phyloP scores from a whole-genome alignment of 2,888 invertebrate species.

The Xestia xanthographa region DNA sequence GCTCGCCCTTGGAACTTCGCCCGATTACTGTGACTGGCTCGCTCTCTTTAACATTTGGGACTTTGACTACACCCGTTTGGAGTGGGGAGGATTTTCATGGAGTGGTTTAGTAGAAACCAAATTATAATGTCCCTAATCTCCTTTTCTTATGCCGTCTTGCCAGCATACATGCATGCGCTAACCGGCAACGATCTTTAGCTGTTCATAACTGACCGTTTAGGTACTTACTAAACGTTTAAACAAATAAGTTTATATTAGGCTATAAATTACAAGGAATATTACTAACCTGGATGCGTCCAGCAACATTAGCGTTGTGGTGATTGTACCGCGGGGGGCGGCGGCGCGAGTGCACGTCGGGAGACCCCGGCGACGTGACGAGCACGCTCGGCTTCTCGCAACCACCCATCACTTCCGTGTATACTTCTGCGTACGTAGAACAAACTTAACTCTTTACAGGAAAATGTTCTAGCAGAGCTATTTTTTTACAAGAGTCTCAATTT shows the following conservation, averaged over 20 bases:
- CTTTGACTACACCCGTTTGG: conserved; percentile 16
- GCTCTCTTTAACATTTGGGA: conserved; percentile 31
- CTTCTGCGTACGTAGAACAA: conserved; percentile 87
- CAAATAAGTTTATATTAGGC: neutral
- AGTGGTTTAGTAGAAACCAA: conserved; percentile 8
- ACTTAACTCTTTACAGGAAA: conserved; percentile 42
- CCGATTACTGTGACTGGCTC: conserved; percentile 36
- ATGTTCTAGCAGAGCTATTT: conserved; percentile 5
- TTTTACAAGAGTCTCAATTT: conserved; percentile 4
- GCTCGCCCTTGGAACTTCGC: conserved; percentile 49
- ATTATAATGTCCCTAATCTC: neutral
- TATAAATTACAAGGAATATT: neutral
- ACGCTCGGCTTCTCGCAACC: conserved; percentile 97
- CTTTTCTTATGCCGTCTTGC: neutral
- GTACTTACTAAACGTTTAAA: neutral
- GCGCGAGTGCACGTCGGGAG: conserved; percentile 94
- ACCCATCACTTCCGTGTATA: conserved; percentile 91
- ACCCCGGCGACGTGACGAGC: conserved; percentile 98
- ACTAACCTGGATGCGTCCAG: conserved; percentile 95
- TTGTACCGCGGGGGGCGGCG: conserved; percentile 86
- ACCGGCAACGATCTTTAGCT: neutral
- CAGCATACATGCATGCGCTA: neutral
- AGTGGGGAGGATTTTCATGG: conserved; percentile 14
- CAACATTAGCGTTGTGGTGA: conserved; percentile 92
- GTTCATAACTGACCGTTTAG: neutral